A percentile compares a stretch with the other conserved stretches of the same genome.
Conservation (phyloP, 2,797 vertebrate species). For the Amphiprion clarkii region DNA sequence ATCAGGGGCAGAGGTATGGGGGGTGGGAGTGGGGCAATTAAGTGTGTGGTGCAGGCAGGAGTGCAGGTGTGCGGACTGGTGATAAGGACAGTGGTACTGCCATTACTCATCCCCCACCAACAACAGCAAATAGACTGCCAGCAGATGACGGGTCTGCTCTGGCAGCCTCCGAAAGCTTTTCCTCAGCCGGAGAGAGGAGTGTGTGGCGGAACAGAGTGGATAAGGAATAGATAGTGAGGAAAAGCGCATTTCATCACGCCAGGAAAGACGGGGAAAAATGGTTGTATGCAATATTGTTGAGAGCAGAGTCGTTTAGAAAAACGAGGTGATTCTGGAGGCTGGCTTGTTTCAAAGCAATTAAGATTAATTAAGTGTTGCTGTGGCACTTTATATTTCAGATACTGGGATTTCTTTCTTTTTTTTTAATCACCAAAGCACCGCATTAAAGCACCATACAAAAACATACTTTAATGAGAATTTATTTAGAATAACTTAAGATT, state of each 20-base stretch:
- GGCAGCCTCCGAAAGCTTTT: slow-evolving; percentile 84
- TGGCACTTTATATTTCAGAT: slow-evolving; percentile 80
- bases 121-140: slow-evolving; percentile 85
- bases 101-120: slow-evolving; percentile 87
- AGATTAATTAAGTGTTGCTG: slow-evolving; percentile 84
- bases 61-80: slow-evolving; percentile 88
- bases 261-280: slow-evolving; percentile 71
- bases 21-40: slow-evolving; percentile 85
- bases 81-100: slow-evolving; percentile 84
- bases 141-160: slow-evolving; percentile 81
- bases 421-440: slow-evolving; percentile 76
- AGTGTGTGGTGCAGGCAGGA: slow-evolving; percentile 85
- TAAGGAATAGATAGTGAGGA: slow-evolving; percentile 80
- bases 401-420: slow-evolving; percentile 70
- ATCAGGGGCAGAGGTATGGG: slow-evolving; percentile 64
- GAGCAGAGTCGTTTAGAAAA: slow-evolving; percentile 79
- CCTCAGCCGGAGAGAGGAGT: slow-evolving; percentile 67
- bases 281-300: slow-evolving; percentile 71
- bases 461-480: slow-evolving; percentile 65
- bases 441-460: slow-evolving; percentile 64
- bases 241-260: slow-evolving; percentile 82
- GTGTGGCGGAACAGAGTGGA: slow-evolving; percentile 79
- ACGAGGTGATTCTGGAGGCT: slow-evolving; percentile 70
- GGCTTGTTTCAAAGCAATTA: slow-evolving; percentile 82
- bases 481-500: slow-evolving; percentile 71